A percentile compares a stretch with the other conserved stretches of the same genome.
These are phyloP conservation scores for Dolichotis patagonum DNA, from an alignment of 2,113 vertebrate genomes.

Conservation along the genomic window DNA sequence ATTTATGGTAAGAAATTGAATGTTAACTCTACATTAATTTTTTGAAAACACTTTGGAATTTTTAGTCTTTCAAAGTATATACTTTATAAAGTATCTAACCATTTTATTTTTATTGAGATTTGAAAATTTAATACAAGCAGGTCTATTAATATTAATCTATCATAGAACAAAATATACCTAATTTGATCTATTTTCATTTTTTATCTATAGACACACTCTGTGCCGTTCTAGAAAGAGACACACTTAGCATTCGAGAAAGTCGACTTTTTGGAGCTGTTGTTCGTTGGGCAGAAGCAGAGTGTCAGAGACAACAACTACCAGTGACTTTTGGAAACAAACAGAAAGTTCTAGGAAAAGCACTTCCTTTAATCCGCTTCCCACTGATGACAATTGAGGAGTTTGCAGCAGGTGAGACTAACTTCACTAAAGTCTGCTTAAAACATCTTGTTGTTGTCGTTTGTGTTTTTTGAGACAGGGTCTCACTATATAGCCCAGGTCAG, in stretches of 20 bases:
- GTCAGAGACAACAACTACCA: slow-evolving; percentile 94
- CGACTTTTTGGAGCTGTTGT: slow-evolving; percentile 95
- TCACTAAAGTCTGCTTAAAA: background rate
- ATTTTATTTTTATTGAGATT: slow-evolving; percentile 26
- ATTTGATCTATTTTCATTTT: slow-evolving; percentile 38
- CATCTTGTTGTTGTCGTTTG: background rate
- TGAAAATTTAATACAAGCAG: slow-evolving; percentile 28
- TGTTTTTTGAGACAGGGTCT: background rate
- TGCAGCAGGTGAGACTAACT: slow-evolving; percentile 90
- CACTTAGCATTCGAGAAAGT: slow-evolving; percentile 95
- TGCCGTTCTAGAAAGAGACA: slow-evolving; percentile 95
- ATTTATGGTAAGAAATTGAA: background rate
- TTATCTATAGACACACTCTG: slow-evolving; percentile 92
- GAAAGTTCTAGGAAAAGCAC: slow-evolving; percentile 95
- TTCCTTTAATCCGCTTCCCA: slow-evolving; percentile 95
- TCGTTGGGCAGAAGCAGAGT: slow-evolving; percentile 97
- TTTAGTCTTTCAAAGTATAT: slow-evolving; percentile 7
- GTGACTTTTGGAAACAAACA: slow-evolving; percentile 94
- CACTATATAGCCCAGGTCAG: background rate
- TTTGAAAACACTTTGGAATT: background rate
- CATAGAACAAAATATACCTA: slow-evolving; percentile 37
- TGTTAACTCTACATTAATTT: background rate
- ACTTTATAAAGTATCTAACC: background rate
- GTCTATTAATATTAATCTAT: slow-evolving; percentile 7
- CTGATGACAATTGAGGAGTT: slow-evolving; percentile 98